Evolutionary conservation across 2,797 vertebrate species (phyloP).

Genomic region (Sitta carolinensis): DNA sequence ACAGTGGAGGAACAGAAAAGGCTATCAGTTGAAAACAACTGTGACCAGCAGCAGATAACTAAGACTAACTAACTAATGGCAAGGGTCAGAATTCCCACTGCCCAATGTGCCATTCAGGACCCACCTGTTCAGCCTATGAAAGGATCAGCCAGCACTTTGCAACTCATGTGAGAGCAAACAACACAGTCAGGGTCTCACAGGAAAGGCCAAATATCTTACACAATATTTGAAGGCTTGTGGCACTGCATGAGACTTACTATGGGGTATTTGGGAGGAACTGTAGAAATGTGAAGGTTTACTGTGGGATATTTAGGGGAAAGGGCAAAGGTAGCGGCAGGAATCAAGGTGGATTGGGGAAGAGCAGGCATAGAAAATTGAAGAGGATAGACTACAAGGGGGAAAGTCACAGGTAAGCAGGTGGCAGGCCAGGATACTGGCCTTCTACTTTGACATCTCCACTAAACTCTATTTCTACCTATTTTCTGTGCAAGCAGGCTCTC

Average conservation of each 20-base stretch:
- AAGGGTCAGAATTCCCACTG: background rate
- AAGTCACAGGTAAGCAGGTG: background rate
- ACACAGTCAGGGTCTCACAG: fast-evolving
- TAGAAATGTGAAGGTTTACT: background rate
- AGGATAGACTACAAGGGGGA: background rate
- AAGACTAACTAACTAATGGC: background rate
- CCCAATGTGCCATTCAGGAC: fast-evolving
- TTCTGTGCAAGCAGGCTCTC: background rate
- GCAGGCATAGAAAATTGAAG: background rate
- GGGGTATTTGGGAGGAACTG: background rate
- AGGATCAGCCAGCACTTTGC: background rate
- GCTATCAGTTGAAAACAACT: background rate
- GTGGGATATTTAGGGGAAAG: background rate
- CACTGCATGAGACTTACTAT: no score
- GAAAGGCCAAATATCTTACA: background rate
- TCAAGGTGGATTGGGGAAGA: background rate
- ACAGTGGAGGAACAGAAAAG: background rate
- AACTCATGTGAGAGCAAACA: background rate
- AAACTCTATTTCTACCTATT: background rate
- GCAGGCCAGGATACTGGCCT: background rate
- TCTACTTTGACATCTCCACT: background rate
- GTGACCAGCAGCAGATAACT: background rate
- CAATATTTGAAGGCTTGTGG: background rate
- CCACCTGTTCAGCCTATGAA: background rate
- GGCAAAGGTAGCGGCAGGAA: background rate